Percentiles rank a stretch among this genome's conserved stretches.
These are phyloP conservation scores for Oncorhynchus keta DNA, from an alignment of 2,113 vertebrate species.

Conservation along the genomic window DNA sequence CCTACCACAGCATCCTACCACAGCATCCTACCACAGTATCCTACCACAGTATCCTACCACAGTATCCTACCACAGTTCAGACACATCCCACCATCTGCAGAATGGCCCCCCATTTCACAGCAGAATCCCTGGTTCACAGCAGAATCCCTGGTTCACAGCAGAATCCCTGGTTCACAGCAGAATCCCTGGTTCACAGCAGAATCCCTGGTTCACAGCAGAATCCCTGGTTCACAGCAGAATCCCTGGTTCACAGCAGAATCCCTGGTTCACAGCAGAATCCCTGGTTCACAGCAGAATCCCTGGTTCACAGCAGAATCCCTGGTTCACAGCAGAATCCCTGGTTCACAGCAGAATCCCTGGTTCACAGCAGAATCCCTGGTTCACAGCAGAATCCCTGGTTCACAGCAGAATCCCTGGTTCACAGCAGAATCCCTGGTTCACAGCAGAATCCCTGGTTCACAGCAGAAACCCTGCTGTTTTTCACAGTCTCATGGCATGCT, in stretches of 20 bases:
- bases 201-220: slow-evolving; percentile 20
- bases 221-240: slow-evolving; percentile 19
- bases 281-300: no score
- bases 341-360: no score
- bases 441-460: neutral
- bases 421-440: no score
- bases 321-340: no score
- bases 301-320: no score
- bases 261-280: slow-evolving; percentile 13
- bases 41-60: neutral
- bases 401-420: no score
- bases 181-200: neutral
- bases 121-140: neutral
- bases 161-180: no score
- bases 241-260: slow-evolving; percentile 22
- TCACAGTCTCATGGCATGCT: slow-evolving; percentile 9
- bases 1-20: neutral
- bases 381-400: no score
- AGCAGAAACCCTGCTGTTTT: slow-evolving; percentile 3
- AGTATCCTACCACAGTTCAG: neutral
- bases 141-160: neutral
- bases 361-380: no score
- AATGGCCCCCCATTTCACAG: slow-evolving; percentile 17
- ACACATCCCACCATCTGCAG: slow-evolving; percentile 35
- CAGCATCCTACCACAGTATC: neutral